Conservation (phyloP, 2,888 invertebrate species). For the Zele albiditarsus region DNA sequence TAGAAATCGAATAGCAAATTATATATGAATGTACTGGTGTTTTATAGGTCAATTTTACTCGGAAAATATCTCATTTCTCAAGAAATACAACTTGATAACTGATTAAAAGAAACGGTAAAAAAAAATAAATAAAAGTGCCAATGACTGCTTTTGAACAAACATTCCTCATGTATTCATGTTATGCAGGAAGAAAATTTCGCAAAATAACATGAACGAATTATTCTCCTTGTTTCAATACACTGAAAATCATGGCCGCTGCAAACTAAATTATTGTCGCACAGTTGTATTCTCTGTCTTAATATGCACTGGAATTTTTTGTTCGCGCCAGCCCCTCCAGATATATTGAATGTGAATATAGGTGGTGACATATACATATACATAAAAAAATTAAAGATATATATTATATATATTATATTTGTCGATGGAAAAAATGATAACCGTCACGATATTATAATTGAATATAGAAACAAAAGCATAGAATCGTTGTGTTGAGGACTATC, state of each 20-base stretch:
- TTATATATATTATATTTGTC: conserved; percentile 17
- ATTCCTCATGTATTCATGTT: not conserved
- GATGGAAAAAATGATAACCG: conserved; percentile 9
- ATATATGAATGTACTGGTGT: no score
- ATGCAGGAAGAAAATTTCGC: conserved; percentile 11
- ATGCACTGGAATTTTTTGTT: conserved; percentile 37
- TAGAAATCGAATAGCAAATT: no score
- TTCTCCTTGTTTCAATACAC: no score
- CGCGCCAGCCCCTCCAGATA: conserved; percentile 25
- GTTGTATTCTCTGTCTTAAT: no score
- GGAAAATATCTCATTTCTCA: no score
- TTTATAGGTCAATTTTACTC: no score
- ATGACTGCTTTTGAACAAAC: no score
- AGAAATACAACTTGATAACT: no score
- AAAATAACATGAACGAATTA: not conserved
- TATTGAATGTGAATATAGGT: conserved; percentile 24
- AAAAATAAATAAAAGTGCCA: not conserved
- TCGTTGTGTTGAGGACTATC: conserved; percentile 14
- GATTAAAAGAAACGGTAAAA: no score
- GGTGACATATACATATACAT: not conserved
- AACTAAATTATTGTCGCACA: no score
- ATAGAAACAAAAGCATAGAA: conserved; percentile 22
- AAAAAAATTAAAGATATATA: not conserved
- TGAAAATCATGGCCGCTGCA: no score
- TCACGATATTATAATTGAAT: conserved; percentile 20